phyloP scores from a whole-genome alignment of 2,113 vertebrate species.

The Paradisaea rubra region DNA sequence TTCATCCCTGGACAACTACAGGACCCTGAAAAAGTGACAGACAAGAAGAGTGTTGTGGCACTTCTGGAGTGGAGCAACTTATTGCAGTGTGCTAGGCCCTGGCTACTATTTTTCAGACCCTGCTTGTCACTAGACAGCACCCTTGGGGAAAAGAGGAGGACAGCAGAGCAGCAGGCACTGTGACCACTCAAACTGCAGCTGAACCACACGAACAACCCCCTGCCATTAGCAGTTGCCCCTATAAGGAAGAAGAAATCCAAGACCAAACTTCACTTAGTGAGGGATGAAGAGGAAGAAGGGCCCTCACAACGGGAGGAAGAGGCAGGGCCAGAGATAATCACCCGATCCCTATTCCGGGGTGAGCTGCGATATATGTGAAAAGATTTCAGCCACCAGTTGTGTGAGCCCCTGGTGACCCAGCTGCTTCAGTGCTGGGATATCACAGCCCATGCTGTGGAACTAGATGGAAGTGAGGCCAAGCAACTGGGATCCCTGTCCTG shows the following conservation, averaged over 20 bases:
- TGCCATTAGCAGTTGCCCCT: too few relatives aligned
- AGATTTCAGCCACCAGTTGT: too few relatives aligned
- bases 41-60: background rate
- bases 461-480: too few relatives aligned
- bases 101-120: background rate
- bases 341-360: too few relatives aligned
- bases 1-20: background rate
- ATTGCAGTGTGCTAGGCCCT: background rate
- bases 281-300: background rate
- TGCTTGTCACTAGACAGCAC: background rate
- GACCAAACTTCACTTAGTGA: background rate
- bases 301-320: too few relatives aligned
- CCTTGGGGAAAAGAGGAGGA: background rate
- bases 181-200: background rate
- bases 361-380: too few relatives aligned
- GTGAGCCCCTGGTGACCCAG: too few relatives aligned
- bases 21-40: background rate
- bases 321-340: too few relatives aligned
- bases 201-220: background rate
- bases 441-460: too few relatives aligned
- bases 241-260: background rate
- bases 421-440: too few relatives aligned
- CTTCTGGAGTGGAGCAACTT: background rate
- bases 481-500: too few relatives aligned
- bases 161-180: background rate